Base-by-base conservation (phyloP, 2,797 vertebrate species). In the Xenopus petersii region DNA sequence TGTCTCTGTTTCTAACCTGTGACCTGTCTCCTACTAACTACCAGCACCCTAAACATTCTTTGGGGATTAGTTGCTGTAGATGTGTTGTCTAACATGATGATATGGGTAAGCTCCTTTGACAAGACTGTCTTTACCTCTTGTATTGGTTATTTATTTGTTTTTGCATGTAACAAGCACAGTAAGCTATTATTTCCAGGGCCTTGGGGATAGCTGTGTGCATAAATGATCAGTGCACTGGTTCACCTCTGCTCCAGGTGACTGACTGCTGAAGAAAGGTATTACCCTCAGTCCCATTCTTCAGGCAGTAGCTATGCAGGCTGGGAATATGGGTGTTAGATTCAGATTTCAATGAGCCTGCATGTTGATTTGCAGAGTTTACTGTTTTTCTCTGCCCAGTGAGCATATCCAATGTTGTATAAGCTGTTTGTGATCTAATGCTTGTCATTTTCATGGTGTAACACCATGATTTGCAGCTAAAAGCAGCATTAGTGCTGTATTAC, bases 241-340 rank as follows among this genome's bases (percentile, higher is more conserved):
- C 0, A 72, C 67, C 74, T 79, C 71, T 67, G 33, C 82, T 85
- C 76, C 88, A 90, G 86, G 89, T 90, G 89, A 88, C 81, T 85
- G 83, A 54, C 77, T 71, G 58, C 83, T 67, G 69, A 81, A 0
- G 69, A 86, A 92, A 80, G 84, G 91, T 92, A 83, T 62, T 81
- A 70, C 16, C 75, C 64, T 12, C 64, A 74, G 5, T 0, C 0
- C 48, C 17, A 9, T 73, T 0, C 58, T 73, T 16, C 12, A 63
- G 17, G 42, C 16, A 66, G 47, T 33, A 4, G 7, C 62, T 72
- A 59, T 64, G 59, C 51, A 17, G 12, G 46, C 59, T 75, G 58
- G 13, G 60, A 17, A 71, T 72, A 48, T 67, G 73, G 69, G 63
- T 36, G 62, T 24, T 54, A 46, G 55, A 58, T 62, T 80, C 26